Evolutionary conservation across 2,797 vertebrate species (phyloP), one percentile per base, ranked within the genome.

Genomic region (Botia kubotai): DNA sequence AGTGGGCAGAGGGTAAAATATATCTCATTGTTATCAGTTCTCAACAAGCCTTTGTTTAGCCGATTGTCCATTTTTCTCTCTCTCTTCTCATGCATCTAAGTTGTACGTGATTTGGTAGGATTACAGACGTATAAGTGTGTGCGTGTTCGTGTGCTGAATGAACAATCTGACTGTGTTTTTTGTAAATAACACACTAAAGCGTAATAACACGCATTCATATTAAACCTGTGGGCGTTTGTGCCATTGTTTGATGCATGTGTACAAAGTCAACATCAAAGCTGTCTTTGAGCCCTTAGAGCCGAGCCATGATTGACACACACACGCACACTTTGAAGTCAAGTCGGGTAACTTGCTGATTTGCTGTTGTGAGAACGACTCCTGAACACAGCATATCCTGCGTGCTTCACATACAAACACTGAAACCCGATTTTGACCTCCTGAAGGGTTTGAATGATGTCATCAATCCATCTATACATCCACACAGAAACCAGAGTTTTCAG

Each of bases 191-290:
- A 75, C 26, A 63, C 6, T 26, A 19, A 26, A 55, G 63, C 6
- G 65, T 50, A 75, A 46, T 39, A 83, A 70, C 57, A 57, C 65
- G 69, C 57, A 73, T 66, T 79, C 53, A 33, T 70, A 43, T 74
- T 66, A 50, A 76, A 80, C 52, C 72, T 67, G 58, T 72, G 67
- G 48, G 14, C 6, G 39, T 71, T 29, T 58, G 69, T 79, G 73
- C 79, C 58, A 23, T 63, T 72, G 75, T 77, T 82, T 78, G 75
- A 83, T 75, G 60, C 71, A 74, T 23, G 14, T 63, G 60, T 72
- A 72, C 68, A 75, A 82, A 84, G 67, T 72, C 77, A 83, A 79
- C 79, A 83, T 87, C 83, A 83, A 83, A 83, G 81, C 81, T 77
- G 39, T 70, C 58, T 85, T 82, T 85, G 81, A 79, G 68, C 77